Percentiles rank a stretch among this genome's conserved stretches.
Conservation (phyloP, 2,888 invertebrate genomes). For the Drosophila borealis region DNA sequence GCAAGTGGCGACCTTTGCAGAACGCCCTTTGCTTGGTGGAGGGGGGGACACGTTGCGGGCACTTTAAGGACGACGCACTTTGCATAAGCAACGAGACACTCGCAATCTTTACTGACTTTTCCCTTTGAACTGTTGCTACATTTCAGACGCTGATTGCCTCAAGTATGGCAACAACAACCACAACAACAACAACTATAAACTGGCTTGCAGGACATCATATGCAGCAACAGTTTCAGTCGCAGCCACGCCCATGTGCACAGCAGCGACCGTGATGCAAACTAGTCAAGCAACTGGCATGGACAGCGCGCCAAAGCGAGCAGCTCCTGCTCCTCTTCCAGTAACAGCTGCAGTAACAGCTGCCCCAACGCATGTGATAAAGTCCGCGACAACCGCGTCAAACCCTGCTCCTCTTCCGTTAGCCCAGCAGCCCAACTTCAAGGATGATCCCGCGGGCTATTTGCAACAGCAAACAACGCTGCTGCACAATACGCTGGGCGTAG, state of each 20-base stretch:
- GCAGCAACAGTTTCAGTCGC: slow-evolving; percentile 21
- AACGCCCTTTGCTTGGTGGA: slow-evolving; percentile 13
- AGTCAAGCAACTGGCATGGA: slow-evolving; percentile 49
- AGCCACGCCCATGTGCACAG: slow-evolving; percentile 27
- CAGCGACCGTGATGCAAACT: slow-evolving; percentile 49
- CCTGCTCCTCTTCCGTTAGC: slow-evolving; percentile 25
- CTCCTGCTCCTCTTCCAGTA: slow-evolving; percentile 11
- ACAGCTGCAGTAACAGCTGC: slow-evolving; percentile 12
- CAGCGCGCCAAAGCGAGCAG: slow-evolving; percentile 17
- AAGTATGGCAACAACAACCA: slow-evolving; percentile 60
- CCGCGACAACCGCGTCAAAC: slow-evolving; percentile 11
- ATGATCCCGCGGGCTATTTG: slow-evolving; percentile 95
- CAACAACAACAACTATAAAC: slow-evolving; percentile 54
- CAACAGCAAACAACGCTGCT: slow-evolving; percentile 95
- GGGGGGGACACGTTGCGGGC: slow-evolving; percentile 65
- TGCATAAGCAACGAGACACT: slow-evolving; percentile 55
- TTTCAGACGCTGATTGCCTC: slow-evolving; percentile 70
- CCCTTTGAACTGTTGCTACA: slow-evolving; percentile 45
- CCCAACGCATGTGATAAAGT: slow-evolving; percentile 66
- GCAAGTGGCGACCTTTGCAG: slow-evolving; percentile 43
- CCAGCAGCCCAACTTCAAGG: slow-evolving; percentile 91
- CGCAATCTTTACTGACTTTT: slow-evolving; percentile 57
- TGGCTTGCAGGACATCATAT: slow-evolving; percentile 34
- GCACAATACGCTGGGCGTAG: slow-evolving; percentile 91
- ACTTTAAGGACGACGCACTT: slow-evolving; percentile 70